Conservation (phyloP, 2,888 invertebrate genomes). For the Microctonus aethiopoides region DNA sequence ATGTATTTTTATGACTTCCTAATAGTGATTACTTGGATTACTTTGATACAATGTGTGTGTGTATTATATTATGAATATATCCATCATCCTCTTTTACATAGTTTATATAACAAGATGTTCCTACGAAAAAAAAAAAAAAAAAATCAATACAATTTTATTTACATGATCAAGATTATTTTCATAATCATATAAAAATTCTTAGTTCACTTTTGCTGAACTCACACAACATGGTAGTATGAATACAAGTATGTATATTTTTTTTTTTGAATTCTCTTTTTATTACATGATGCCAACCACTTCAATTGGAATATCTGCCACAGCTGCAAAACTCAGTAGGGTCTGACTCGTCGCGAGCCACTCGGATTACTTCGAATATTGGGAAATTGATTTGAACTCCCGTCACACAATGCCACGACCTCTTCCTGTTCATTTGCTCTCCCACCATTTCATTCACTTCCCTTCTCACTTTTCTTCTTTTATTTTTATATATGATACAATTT, state of each 20-base stretch:
- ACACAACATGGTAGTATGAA: background rate
- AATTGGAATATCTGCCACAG: slow-evolving; percentile 9
- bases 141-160: background rate
- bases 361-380: slow-evolving; percentile 10
- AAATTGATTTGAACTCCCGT: slow-evolving; percentile 12
- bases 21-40: too few species aligned
- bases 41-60: too few species aligned
- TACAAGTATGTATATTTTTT: too few species aligned
- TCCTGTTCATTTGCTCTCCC: background rate
- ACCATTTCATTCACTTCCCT: background rate
- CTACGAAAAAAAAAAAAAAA: background rate
- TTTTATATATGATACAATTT: background rate
- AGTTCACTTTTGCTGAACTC: background rate
- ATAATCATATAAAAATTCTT: background rate
- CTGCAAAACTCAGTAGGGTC: slow-evolving; percentile 1
- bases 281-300: slow-evolving; percentile 3
- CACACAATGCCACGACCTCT: background rate
- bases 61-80: too few species aligned
- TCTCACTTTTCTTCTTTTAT: background rate
- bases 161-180: background rate
- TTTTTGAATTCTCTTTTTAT: background rate
- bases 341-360: background rate
- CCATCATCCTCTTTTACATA: too few species aligned
- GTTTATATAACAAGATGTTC: background rate
- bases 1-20: too few species aligned